Conservation (phyloP, 2,113 vertebrate genomes). For the Aegotheles bennettii region DNA sequence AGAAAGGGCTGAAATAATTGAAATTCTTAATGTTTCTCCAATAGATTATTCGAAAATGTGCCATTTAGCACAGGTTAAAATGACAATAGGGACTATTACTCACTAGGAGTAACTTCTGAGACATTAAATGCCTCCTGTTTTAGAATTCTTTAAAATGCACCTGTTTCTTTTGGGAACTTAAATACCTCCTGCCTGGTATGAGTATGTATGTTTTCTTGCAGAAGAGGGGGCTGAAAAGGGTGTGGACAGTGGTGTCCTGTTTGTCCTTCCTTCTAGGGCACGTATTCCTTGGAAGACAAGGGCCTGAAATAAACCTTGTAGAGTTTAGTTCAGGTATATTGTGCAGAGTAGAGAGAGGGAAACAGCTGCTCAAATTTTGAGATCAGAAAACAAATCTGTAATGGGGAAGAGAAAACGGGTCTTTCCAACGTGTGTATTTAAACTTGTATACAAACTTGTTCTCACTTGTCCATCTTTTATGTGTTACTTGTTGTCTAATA, state of each 20-base stretch:
- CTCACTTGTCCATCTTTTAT: neutral
- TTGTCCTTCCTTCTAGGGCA: neutral
- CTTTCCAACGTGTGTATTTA: neutral
- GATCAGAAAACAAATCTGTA: neutral
- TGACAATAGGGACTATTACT: neutral
- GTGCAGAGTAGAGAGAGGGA: neutral
- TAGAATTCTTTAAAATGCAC: neutral
- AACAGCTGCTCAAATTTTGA: neutral
- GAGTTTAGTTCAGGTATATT: neutral
- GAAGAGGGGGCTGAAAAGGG: neutral
- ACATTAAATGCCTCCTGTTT: neutral
- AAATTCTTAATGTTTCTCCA: constrained; percentile 8
- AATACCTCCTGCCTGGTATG: neutral
- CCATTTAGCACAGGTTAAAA: constrained; percentile 11
- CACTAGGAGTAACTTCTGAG: neutral
- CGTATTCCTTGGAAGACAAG: neutral
- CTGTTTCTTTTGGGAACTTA: neutral
- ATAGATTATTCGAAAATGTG: neutral
- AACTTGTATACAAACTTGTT: neutral
- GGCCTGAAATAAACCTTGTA: neutral
- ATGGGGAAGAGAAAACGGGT: neutral
- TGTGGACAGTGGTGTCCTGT: neutral
- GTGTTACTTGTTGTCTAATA: neutral
- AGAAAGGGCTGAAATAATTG: neutral
- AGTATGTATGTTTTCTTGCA: neutral